Percentiles rank a stretch among this genome's conserved stretches.
These are phyloP conservation scores for Metalampra italica DNA, from an alignment of 2,888 invertebrate genomes.

Conservation along the genomic window DNA sequence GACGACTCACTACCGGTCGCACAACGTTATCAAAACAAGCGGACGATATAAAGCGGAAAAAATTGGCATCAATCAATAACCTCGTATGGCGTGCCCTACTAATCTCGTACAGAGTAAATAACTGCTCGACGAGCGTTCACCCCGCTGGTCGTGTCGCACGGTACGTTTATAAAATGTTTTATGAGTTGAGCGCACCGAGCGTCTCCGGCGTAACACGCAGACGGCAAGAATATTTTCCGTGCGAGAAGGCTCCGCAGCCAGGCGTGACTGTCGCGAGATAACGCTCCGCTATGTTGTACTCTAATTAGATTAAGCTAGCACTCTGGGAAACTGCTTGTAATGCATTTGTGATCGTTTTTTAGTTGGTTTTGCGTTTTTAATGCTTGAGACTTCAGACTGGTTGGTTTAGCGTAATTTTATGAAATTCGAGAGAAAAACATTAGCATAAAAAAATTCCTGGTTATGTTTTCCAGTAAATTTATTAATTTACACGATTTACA, in stretches of 20 bases:
- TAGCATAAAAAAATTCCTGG: no score
- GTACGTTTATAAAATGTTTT: constrained; percentile 32
- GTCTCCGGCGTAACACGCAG: constrained; percentile 39
- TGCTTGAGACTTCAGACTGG: no score
- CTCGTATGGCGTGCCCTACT: constrained; percentile 39
- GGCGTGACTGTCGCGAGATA: constrained; percentile 54
- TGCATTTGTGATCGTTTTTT: constrained; percentile 27
- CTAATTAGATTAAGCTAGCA: constrained; percentile 54
- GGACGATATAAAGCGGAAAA: constrained; percentile 33
- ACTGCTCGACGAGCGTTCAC: constrained; percentile 39
- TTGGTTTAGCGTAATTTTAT: no score
- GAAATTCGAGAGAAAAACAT: no score
- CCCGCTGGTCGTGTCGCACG: constrained; percentile 18
- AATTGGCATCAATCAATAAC: constrained; percentile 57
- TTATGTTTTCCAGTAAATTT: no score
- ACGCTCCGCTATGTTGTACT: constrained; percentile 43
- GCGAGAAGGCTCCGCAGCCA: constrained; percentile 41
- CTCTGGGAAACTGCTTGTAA: constrained; percentile 28
- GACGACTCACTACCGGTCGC: constrained; percentile 37
- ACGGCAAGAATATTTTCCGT: constrained; percentile 53
- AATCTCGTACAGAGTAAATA: constrained; percentile 34
- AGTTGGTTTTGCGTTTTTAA: constrained; percentile 14
- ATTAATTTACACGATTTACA: no score
- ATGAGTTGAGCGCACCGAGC: constrained; percentile 41
- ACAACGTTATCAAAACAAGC: constrained; percentile 26